Percentiles rank a stretch among this genome's conserved stretches.
Conservation (phyloP, 2,797 vertebrate genomes). For the Meda fulgida region DNA sequence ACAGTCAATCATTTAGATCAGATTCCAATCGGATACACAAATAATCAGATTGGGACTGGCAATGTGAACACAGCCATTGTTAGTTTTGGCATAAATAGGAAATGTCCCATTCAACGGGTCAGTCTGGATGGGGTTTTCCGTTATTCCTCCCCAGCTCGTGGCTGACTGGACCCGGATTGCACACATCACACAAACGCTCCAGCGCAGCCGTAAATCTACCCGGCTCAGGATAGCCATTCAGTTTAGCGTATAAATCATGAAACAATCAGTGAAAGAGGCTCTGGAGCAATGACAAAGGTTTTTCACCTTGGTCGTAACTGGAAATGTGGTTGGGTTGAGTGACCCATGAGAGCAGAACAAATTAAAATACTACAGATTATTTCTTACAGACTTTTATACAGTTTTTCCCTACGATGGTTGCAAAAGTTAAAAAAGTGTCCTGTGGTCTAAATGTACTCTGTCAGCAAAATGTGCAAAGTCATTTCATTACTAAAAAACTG, state of each 20-base stretch:
- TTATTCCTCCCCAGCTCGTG: not conserved
- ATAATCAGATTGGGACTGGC: not conserved
- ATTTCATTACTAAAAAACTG: not conserved
- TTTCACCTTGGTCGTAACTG: constrained; percentile 37
- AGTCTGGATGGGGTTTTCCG: not conserved
- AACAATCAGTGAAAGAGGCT: constrained; percentile 46
- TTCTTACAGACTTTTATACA: not conserved
- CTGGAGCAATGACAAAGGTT: constrained; percentile 3
- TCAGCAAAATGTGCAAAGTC: not conserved
- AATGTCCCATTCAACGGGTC: not conserved
- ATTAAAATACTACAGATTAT: not conserved
- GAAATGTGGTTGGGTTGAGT: constrained; percentile 47
- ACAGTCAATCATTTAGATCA: not conserved
- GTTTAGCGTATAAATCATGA: constrained; percentile 53
- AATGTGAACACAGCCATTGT: not conserved
- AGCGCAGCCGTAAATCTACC: constrained; percentile 22
- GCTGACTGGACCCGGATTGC: constrained; percentile 9
- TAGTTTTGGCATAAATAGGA: not conserved
- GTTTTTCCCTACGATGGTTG: not conserved
- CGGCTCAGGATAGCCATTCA: constrained; percentile 20
- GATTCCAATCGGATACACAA: not conserved
- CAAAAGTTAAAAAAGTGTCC: not conserved
- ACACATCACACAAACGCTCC: constrained; percentile 12
- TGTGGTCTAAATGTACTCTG: not conserved
- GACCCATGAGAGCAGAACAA: constrained; percentile 29